Base-by-base conservation (phyloP, 1,140 invertebrate genomes). In the Metopolophium dirhodum region DNA sequence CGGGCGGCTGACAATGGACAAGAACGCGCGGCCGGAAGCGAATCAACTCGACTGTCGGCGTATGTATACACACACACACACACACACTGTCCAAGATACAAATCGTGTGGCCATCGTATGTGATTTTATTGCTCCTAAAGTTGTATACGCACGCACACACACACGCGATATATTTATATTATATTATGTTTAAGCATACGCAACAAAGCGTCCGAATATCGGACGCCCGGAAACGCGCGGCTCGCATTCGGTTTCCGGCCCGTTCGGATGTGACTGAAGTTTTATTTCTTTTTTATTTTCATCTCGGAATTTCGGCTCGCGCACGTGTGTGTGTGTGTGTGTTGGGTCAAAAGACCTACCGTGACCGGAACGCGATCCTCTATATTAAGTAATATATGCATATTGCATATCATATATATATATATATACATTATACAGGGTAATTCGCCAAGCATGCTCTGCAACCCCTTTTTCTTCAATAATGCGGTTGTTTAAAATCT, bases 211-310 rank as follows among this genome's bases (percentile, higher is more conserved):
- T 91, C 90, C 45, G 90, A 77, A 68, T 30, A 35, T 91, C 90
- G 90, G 91, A 92, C 68, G 91, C 68, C 91, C 91, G 91, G 91
- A 92, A 92, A 82, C 47, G 68, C 68, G 26, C 91, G 91, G 68
- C 41, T 37, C 88, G 88, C 51, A 92, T 51, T 82, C 30, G 45
- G 47, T 49, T 83, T 83, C 77, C 91, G n/a, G 77, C 41, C 47
- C 41, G 45, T 30, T 35, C 86, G 47, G 45, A 47, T 20, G n/a
- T 47, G n/a, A 37, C 35, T 82, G 68, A 92, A 89, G 68, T 82
- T 92, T 92, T 92, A 51, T 82, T 91, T 82, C 35, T 82, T 91
- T 41, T 47, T 91, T 91, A 83, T 82, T 92, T 92, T 92, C 51
- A 51, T 82, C 83, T 57, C 51, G 35, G 35, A 30, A 45, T 57